A percentile compares a stretch with the other conserved stretches of the same genome.
phyloP scores from a whole-genome alignment of 2,797 vertebrate species.

The Diglossa cyanea region DNA sequence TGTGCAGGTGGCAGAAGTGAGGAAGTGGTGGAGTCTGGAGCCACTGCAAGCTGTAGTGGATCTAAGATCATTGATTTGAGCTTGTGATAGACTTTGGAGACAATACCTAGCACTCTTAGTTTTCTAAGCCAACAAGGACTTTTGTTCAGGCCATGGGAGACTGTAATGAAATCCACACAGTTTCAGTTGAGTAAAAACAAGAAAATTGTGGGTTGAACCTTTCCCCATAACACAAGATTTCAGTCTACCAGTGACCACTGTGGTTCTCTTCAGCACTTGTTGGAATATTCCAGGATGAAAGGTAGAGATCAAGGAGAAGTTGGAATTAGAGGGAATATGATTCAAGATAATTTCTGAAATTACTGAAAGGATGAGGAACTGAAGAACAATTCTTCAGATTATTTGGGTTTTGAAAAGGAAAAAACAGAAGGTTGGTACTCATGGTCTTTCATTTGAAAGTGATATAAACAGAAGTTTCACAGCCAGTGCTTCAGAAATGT shows the following conservation, averaged over 20 bases:
- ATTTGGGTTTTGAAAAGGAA: neutral
- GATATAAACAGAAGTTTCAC: neutral
- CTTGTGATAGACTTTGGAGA: neutral
- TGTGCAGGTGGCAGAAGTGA: slow-evolving; percentile 44
- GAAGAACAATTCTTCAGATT: neutral
- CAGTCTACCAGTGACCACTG: neutral
- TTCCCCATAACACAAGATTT: neutral
- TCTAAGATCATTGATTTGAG: neutral
- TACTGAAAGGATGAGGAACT: neutral
- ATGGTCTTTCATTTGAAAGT: neutral
- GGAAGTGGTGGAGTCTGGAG: neutral
- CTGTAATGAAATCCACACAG: neutral
- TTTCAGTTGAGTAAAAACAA: neutral
- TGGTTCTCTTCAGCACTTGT: neutral
- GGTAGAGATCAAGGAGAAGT: neutral
- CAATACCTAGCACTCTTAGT: neutral
- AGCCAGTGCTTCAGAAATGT: neutral
- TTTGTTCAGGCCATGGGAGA: neutral
- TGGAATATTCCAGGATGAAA: neutral
- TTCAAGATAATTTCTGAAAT: neutral
- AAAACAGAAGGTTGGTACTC: neutral
- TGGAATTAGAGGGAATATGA: neutral
- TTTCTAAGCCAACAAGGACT: neutral
- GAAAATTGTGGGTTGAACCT: neutral
- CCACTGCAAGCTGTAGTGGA: neutral